Base-by-base conservation (phyloP, 2,797 vertebrate species). In the Scolopax bukidnonensis region DNA sequence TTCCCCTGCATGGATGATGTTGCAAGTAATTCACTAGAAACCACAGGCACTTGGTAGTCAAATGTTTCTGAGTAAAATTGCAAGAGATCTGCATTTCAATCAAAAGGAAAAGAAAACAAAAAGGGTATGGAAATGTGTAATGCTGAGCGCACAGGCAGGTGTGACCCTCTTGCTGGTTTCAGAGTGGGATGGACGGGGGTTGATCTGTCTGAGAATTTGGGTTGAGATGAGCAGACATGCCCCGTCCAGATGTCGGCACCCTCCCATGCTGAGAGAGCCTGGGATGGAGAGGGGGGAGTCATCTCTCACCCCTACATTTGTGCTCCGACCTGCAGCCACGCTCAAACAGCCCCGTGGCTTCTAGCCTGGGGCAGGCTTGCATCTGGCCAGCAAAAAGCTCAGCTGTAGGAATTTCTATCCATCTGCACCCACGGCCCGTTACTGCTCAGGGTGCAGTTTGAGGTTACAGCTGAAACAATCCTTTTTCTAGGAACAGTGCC, bases 401-500 rank as follows among this genome's bases (percentile, higher is more conserved):
- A 69, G 74, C 70, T 1, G 3, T 59, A 87, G 63, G 63, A 77
- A 81, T 48, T 69, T 27, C 14, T 36, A 60, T 51, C 85, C 90
- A 60, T 82, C 94, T 97, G 93, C 59, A 82, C 51, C 80, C 94
- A 28, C 0, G 1, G 61, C 32, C 87, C 0, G 0, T 11, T 53
- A 38, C 54, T 43, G 92, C 47, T 86, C 74, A 79, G 86, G 59
- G 86, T 73, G 88, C 80, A 94, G 41, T 38, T 83, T 38, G 80
- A 89, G 95, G 93, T 90, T 91, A 93, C 69, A 75, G 67, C 71
- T 77, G 60, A 95, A 92, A 13, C 80, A 91, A 21, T 83, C 32
- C 50, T 90, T 90, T 63, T 96, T 96, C 95, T 93, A 95, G 93
- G 94, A 97, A 92, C 32, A 71, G 28, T 40, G 93, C 91, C 85